These are phyloP conservation scores for Tapirus indicus DNA, from an alignment of 2,797 vertebrate genomes.

Conservation along the genomic window DNA sequence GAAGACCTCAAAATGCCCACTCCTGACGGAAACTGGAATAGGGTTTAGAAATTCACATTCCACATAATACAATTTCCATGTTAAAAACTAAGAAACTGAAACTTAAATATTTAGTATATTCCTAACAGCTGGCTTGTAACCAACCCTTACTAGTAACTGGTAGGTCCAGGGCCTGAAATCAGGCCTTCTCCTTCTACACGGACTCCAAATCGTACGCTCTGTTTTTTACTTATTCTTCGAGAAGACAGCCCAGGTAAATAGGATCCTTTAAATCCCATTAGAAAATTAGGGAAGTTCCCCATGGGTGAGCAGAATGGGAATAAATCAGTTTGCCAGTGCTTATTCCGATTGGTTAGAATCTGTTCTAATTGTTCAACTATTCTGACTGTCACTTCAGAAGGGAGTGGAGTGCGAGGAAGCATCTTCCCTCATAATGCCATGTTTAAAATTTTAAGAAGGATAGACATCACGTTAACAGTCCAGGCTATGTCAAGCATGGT, in stretches of 20 bases:
- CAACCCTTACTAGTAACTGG: not conserved
- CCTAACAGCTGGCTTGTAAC: not conserved
- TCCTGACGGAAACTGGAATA: not conserved
- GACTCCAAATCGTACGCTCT: not conserved
- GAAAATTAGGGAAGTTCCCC: not conserved
- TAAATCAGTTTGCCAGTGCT: not conserved
- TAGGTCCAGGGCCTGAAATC: not conserved
- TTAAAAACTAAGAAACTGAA: slow-evolving; percentile 26
- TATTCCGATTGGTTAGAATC: not conserved
- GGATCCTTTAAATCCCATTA: not conserved
- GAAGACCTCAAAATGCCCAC: not conserved
- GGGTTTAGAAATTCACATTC: not conserved
- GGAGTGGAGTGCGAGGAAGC: not conserved
- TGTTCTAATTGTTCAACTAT: not conserved
- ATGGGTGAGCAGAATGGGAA: not conserved
- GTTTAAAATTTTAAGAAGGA: not conserved
- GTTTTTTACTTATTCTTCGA: not conserved
- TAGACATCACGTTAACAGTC: not conserved
- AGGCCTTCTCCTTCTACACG: not conserved
- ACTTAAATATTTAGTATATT: not conserved
- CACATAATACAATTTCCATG: not conserved
- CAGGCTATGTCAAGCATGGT: not conserved
- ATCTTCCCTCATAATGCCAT: not conserved
- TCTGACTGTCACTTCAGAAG: not conserved
- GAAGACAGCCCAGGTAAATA: not conserved